Evolutionary conservation across 2,888 invertebrate genomes (phyloP).

Genomic region (Creontiades dilutus): DNA sequence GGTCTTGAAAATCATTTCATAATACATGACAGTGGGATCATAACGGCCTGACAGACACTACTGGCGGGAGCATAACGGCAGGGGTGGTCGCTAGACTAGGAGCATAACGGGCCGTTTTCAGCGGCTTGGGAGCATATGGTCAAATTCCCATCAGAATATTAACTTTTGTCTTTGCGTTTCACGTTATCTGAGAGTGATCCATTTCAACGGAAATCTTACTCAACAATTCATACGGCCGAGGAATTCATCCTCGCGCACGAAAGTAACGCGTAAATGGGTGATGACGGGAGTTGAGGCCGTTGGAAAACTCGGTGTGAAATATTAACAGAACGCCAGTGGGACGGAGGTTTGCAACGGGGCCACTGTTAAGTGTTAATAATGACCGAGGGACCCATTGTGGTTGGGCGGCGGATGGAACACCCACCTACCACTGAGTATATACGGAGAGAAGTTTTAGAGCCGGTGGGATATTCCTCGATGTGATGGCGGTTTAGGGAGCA

Average conservation of each 20-base stretch:
- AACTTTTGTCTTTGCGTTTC: too few relatives aligned
- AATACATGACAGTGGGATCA: too few relatives aligned
- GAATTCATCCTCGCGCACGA: not conserved
- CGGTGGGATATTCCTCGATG: not conserved
- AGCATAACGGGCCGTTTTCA: too few relatives aligned
- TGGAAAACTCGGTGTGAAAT: slow-evolving; percentile 19
- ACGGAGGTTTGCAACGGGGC: slow-evolving; percentile 20
- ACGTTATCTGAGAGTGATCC: too few relatives aligned
- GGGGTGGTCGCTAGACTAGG: too few relatives aligned
- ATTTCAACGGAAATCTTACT: not conserved
- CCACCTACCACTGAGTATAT: slow-evolving; percentile 15
- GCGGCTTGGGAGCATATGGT: too few relatives aligned
- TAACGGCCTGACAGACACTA: too few relatives aligned
- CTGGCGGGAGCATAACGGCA: too few relatives aligned
- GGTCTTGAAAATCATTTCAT: too few relatives aligned
- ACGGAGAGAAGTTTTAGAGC: slow-evolving; percentile 14
- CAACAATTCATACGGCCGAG: not conserved
- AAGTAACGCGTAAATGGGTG: slow-evolving; percentile 19
- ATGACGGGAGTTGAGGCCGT: not conserved
- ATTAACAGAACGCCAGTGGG: slow-evolving; percentile 5
- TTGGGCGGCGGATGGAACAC: slow-evolving; percentile 31
- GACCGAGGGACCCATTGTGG: slow-evolving; percentile 55
- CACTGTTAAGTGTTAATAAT: slow-evolving; percentile 55
- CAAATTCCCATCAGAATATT: too few relatives aligned
- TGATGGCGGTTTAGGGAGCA: slow-evolving; percentile 18